Conservation (phyloP, 2,888 invertebrate genomes). For the Strigamia transsilvanica region DNA sequence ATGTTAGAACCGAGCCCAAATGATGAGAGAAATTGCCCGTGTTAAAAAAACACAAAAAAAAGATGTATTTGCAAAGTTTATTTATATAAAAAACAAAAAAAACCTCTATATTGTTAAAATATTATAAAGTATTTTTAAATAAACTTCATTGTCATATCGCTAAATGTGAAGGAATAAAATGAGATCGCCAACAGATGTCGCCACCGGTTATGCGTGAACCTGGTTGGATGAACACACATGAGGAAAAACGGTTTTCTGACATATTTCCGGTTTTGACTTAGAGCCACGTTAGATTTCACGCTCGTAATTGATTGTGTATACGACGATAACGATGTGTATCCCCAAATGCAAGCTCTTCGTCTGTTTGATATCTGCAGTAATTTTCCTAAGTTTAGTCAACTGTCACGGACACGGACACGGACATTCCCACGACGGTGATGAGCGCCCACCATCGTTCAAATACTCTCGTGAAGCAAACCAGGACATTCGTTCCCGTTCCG, state of each 20-base stretch:
- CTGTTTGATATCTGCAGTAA: neutral
- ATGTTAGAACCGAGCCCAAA: too few species aligned
- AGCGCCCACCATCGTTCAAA: conserved; percentile 74
- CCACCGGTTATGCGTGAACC: too few species aligned
- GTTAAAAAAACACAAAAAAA: too few species aligned
- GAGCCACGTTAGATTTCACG: conserved; percentile 13
- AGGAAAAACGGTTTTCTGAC: neutral
- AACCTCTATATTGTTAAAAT: conserved; percentile 53
- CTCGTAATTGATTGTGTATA: neutral
- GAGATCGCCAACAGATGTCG: too few species aligned
- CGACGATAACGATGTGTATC: neutral
- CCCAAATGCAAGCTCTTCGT: neutral
- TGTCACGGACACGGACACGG: conserved; percentile 17
- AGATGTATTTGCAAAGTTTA: too few species aligned
- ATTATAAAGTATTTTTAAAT: too few species aligned
- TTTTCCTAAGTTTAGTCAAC: neutral
- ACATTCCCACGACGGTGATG: conserved; percentile 63
- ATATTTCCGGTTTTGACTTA: neutral
- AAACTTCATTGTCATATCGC: too few species aligned
- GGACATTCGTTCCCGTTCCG: neutral
- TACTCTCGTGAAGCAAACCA: conserved; percentile 79
- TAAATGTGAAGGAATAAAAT: too few species aligned
- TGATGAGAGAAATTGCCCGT: too few species aligned
- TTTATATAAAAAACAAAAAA: conserved; percentile 58
- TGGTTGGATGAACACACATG: too few species aligned